These are phyloP conservation scores for Drosophila putrida DNA, from an alignment of 2,888 invertebrate species.

Conservation along the genomic window DNA sequence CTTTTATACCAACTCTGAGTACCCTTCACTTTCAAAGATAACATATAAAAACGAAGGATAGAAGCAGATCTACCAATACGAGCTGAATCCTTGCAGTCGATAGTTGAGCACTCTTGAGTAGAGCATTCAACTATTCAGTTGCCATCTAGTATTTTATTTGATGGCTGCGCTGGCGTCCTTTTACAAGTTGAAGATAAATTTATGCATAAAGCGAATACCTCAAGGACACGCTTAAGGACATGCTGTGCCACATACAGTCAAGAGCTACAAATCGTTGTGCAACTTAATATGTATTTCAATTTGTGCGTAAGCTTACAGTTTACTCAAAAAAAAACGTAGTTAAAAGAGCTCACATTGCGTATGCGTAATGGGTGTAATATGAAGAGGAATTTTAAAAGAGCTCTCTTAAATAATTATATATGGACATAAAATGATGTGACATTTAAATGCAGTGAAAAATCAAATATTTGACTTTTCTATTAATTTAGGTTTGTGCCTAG, in stretches of 20 bases:
- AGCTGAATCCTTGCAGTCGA: constrained; percentile 3
- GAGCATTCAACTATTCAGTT: constrained; percentile 13
- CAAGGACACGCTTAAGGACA: constrained; percentile 58
- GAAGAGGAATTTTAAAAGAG: neutral
- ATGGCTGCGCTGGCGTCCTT: constrained; percentile 12
- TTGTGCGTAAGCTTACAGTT: constrained; percentile 22
- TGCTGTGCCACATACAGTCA: constrained; percentile 25
- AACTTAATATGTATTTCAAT: constrained; percentile 30
- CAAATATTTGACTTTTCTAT: neutral
- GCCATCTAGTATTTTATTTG: constrained; percentile 14
- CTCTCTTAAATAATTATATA: neutral
- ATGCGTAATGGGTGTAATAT: constrained; percentile 35
- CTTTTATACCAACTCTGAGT: neutral
- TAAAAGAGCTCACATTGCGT: constrained; percentile 46
- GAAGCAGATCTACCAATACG: neutral
- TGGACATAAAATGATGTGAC: neutral
- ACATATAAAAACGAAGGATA: neutral
- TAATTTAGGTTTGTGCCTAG: neutral
- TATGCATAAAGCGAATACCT: constrained; percentile 31
- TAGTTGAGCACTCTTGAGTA: constrained; percentile 12
- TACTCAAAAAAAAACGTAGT: neutral
- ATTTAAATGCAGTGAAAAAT: neutral
- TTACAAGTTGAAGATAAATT: constrained; percentile 40
- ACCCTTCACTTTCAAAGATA: neutral
- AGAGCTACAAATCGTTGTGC: constrained; percentile 45